Conservation (phyloP, 2,797 vertebrate species). For the Meriones psammophilus region DNA sequence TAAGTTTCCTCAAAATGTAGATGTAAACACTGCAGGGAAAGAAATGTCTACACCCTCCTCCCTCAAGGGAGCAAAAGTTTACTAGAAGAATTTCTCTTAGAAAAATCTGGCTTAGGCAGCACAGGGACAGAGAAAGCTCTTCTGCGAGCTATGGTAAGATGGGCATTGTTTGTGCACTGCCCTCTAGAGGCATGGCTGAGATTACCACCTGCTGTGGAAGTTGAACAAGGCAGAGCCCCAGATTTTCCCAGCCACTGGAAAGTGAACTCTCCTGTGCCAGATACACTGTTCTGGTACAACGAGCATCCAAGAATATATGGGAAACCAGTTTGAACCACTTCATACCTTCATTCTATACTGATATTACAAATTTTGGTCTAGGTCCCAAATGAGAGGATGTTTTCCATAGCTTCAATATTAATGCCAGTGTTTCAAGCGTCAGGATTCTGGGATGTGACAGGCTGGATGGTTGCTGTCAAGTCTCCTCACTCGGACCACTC, state of each 20-base stretch:
- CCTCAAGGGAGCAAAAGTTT: background rate
- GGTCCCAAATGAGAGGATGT: background rate
- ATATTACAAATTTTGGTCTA: conserved; percentile 17
- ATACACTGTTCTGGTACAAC: background rate
- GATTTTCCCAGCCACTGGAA: background rate
- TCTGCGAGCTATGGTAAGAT: background rate
- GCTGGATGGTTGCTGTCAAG: background rate
- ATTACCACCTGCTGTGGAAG: background rate
- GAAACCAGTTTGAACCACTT: conserved; percentile 1
- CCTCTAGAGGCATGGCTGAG: conserved; percentile 64
- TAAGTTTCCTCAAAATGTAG: conserved; percentile 29
- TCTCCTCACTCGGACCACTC: background rate
- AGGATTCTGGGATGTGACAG: conserved; percentile 6
- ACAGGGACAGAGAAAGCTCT: background rate
- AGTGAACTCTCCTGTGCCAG: background rate
- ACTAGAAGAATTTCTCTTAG: background rate
- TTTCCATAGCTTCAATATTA: conserved; percentile 12
- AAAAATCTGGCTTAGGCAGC: background rate
- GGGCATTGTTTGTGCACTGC: background rate
- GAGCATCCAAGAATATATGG: background rate
- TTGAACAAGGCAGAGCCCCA: background rate
- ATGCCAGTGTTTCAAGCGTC: background rate
- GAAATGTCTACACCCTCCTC: background rate
- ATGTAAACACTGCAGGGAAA: background rate
- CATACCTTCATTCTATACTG: background rate